Base-by-base conservation (phyloP, 2,113 vertebrate genomes). In the Chaetorhynchus papuensis region DNA sequence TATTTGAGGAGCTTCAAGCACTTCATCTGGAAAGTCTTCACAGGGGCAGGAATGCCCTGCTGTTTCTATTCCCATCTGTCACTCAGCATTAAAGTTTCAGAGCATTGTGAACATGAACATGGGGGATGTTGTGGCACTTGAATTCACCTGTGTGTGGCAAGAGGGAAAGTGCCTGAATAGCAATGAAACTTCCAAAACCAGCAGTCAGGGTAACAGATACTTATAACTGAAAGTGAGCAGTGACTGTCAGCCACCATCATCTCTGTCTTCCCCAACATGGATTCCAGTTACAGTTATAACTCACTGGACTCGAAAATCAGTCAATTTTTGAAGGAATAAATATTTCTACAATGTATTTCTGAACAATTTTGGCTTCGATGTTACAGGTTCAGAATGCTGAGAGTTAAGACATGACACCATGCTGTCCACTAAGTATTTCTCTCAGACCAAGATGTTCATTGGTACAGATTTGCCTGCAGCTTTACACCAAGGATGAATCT, bases 1-100 rank as follows among this genome's bases (percentile, higher is more conserved):
- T 95, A 90, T 78, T 92, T 89, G 66, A 95, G 86, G 76, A 95
- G 49, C 87, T 89, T 87, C 59, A 52, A 92, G 30, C 28, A 60
- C 83, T 96, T 95, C 80, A 78, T 90, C 94, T 71, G 41, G 28
- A 66, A 86, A 68, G 33, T 44, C 88, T 93, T 93, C 57, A 72
- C 20, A 54, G 6, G 54, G 78, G 81, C 54, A 91, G 76, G 47
- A 87, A 84, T 77, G 61, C 39, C 65, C 74, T 69, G 49, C 70
- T 75, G 68, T 66, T 91, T 66, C 81, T 63, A 63, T 91, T 91
- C 88, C 66, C 52, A 79, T 90, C 88, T 89, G 53, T 50, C 82
- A 92, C 33, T 91, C 85, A 64, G 52, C 69, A 89, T 70, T 81
- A 56, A 83, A 76, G 63, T 57, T 84, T 78, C 76, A 89, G 45